Percentiles rank a stretch among this genome's conserved stretches.
Evolutionary conservation across 2,888 invertebrate genomes (phyloP).

Genomic region (Mycalesis mineus): DNA sequence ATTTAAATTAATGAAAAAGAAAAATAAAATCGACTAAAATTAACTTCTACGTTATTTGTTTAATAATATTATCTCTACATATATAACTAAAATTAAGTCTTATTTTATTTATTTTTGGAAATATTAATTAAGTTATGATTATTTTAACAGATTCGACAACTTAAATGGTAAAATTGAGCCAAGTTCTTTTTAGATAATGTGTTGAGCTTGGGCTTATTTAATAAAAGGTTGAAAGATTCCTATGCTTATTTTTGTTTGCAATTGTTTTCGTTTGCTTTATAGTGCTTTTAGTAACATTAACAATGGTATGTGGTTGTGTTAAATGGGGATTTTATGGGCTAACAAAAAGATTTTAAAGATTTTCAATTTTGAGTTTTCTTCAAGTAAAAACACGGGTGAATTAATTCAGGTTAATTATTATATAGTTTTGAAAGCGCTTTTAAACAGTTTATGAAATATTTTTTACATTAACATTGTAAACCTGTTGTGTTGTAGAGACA

Average conservation of each 20-base stretch:
- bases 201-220: neutral
- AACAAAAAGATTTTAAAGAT: neutral
- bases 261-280: conserved; percentile 1
- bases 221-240: too few relatives aligned
- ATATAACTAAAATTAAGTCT: too few relatives aligned
- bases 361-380: neutral
- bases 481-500: conserved; percentile 55
- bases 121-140: neutral
- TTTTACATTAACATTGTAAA: neutral
- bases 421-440: neutral
- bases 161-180: neutral
- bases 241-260: neutral
- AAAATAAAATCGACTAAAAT: too few relatives aligned
- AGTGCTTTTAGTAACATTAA: neutral
- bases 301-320: neutral
- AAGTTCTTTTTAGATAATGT: neutral
- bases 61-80: too few relatives aligned
- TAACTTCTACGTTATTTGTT: too few relatives aligned
- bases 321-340: neutral
- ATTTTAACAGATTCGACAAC: neutral
- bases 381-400: too few relatives aligned
- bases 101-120: neutral
- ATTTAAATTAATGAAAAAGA: too few relatives aligned
- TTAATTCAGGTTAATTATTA: too few relatives aligned
- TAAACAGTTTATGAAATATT: neutral